Conservation (phyloP, 2,888 invertebrate genomes). For the Eudasyphora cyanicolor region DNA sequence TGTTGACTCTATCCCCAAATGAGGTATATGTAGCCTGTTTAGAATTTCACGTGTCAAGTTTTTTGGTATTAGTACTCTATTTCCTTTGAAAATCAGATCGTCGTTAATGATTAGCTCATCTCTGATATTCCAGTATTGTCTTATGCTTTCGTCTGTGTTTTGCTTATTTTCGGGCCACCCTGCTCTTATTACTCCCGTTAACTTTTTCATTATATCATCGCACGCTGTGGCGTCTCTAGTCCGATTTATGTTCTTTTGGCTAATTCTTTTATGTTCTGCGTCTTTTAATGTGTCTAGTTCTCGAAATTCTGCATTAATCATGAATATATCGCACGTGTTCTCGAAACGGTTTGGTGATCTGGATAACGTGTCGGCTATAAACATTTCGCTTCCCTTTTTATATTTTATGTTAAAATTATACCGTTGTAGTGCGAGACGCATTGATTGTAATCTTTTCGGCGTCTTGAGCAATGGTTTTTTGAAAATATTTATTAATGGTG, state of each 20-base stretch:
- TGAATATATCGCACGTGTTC: neutral
- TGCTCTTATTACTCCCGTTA: neutral
- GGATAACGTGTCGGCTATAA: too few species aligned
- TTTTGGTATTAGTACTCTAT: neutral
- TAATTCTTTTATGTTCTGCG: neutral
- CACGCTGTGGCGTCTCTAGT: neutral
- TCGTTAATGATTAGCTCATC: neutral
- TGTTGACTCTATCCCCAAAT: too few species aligned
- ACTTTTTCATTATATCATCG: neutral
- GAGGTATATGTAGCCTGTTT: too few species aligned
- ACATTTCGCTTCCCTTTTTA: constrained; percentile 5
- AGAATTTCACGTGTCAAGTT: too few species aligned
- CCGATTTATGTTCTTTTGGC: neutral
- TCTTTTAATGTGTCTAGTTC: neutral
- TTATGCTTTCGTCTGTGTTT: neutral
- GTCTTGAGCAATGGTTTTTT: constrained; percentile 41
- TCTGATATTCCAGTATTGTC: neutral
- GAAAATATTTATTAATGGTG: constrained; percentile 55
- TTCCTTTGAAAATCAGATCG: neutral
- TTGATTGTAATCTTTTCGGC: constrained; percentile 31
- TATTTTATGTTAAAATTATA: constrained; percentile 35
- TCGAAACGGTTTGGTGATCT: too few species aligned
- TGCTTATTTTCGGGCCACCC: neutral
- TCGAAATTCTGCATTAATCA: neutral
- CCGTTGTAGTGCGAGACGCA: constrained; percentile 20